These are phyloP conservation scores for Aporophyla nigra DNA, from an alignment of 2,888 invertebrate species.

Conservation along the genomic window DNA sequence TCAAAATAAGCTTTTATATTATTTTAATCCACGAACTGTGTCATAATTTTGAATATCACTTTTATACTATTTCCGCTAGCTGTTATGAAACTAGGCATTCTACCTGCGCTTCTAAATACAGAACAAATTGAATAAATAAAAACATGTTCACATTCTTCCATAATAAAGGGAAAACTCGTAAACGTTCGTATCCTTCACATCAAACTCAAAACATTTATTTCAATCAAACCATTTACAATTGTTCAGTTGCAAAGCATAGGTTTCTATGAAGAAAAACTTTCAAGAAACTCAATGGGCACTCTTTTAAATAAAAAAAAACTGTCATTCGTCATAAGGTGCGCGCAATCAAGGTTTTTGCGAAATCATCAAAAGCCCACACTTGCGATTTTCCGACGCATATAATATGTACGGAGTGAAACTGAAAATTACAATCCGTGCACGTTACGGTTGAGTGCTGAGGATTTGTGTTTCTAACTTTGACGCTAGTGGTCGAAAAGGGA, in stretches of 20 bases:
- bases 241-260: not conserved
- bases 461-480: not conserved
- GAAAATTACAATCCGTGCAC: not conserved
- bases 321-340: not conserved
- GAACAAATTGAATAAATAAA: slow-evolving; percentile 1
- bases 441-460: not conserved
- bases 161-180: not conserved
- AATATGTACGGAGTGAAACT: not conserved
- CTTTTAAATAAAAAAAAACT: not conserved
- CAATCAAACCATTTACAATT: not conserved
- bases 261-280: not conserved
- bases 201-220: not conserved
- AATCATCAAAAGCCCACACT: not conserved
- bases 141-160: slow-evolving; percentile 6
- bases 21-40: slow-evolving; percentile 85
- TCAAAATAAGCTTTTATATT: slow-evolving; percentile 82
- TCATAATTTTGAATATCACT: slow-evolving; percentile 80
- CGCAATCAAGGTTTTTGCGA: not conserved
- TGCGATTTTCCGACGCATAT: too few relatives aligned
- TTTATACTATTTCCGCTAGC: slow-evolving; percentile 74
- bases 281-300: not conserved
- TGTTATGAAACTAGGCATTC: slow-evolving; percentile 56
- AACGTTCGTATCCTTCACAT: not conserved
- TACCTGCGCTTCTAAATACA: slow-evolving; percentile 36
- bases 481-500: not conserved